Evolutionary conservation across 2,113 vertebrate genomes (phyloP).

Genomic region (Trogon surrucura): DNA sequence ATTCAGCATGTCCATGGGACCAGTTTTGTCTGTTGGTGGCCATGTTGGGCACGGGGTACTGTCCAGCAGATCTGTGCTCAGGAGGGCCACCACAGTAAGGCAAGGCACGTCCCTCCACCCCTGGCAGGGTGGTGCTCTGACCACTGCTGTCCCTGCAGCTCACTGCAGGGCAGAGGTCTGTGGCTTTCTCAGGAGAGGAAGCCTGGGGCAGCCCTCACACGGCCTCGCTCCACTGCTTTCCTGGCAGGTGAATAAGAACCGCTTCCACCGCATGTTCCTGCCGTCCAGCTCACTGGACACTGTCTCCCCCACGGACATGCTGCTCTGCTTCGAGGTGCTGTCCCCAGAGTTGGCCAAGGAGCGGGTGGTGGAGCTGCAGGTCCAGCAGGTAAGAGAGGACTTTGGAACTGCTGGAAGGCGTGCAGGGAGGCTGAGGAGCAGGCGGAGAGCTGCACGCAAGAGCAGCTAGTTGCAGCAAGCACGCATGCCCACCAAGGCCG

Average conservation of each 20-base stretch:
- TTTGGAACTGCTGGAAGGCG: neutral
- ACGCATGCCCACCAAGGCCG: fast-evolving
- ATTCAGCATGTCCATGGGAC: fast-evolving
- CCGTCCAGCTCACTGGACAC: constrained; percentile 89
- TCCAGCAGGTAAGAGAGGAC: constrained; percentile 86
- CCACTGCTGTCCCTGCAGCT: neutral
- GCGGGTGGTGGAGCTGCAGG: constrained; percentile 87
- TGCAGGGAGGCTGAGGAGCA: neutral
- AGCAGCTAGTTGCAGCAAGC: neutral
- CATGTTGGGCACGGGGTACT: neutral
- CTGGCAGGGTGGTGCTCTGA: neutral
- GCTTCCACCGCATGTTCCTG: constrained; percentile 88
- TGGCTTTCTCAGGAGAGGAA: neutral
- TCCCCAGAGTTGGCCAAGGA: constrained; percentile 95
- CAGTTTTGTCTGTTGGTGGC: neutral
- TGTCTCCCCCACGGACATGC: constrained; percentile 84
- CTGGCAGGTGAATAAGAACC: constrained; percentile 88
- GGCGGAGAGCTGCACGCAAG: neutral
- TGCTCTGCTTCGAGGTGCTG: constrained; percentile 96
- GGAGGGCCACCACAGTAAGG: neutral
- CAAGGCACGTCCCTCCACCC: neutral
- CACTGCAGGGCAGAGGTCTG: neutral
- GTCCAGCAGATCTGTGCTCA: neutral
- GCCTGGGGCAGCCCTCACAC: neutral
- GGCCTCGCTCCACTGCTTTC: neutral